These are phyloP conservation scores for Leptobrachium ailaonicum DNA, from an alignment of 2,113 vertebrate species.

Conservation along the genomic window DNA sequence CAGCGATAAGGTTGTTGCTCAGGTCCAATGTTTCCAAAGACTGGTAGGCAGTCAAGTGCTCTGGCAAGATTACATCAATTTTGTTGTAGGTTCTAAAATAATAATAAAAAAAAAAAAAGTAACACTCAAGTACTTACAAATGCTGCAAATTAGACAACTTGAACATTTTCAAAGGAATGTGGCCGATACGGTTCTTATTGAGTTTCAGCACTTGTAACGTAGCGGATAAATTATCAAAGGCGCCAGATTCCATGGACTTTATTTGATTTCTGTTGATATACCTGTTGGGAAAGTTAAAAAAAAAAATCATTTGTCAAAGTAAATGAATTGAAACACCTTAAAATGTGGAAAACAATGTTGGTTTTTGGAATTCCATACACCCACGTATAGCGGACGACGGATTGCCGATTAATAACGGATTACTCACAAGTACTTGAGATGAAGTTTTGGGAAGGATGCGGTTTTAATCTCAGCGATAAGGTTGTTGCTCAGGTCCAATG, in stretches of 20 bases:
- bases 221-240: slow-evolving; percentile 83
- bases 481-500: slow-evolving; percentile 91
- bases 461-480: slow-evolving; percentile 80
- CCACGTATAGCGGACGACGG: not conserved
- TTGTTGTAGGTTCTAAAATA: slow-evolving; percentile 88
- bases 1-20: slow-evolving; percentile 86
- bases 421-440: slow-evolving; percentile 88
- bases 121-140: slow-evolving; percentile 75
- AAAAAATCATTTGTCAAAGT: not conserved
- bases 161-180: slow-evolving; percentile 90
- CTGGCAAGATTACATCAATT: slow-evolving; percentile 74
- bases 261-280: slow-evolving; percentile 89
- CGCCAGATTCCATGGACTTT: slow-evolving; percentile 81
- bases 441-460: slow-evolving; percentile 77
- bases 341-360: too few relatives aligned
- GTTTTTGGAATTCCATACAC: too few relatives aligned
- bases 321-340: too few relatives aligned
- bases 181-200: slow-evolving; percentile 85
- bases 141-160: slow-evolving; percentile 88
- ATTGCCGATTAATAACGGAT: not conserved
- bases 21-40: slow-evolving; percentile 89
- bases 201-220: slow-evolving; percentile 86
- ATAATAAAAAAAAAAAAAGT: slow-evolving; percentile 20
- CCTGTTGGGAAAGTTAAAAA: slow-evolving; percentile 59
- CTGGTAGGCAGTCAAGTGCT: slow-evolving; percentile 75